Conservation (phyloP, 2,113 vertebrate species). For the Menidia beryllina region DNA sequence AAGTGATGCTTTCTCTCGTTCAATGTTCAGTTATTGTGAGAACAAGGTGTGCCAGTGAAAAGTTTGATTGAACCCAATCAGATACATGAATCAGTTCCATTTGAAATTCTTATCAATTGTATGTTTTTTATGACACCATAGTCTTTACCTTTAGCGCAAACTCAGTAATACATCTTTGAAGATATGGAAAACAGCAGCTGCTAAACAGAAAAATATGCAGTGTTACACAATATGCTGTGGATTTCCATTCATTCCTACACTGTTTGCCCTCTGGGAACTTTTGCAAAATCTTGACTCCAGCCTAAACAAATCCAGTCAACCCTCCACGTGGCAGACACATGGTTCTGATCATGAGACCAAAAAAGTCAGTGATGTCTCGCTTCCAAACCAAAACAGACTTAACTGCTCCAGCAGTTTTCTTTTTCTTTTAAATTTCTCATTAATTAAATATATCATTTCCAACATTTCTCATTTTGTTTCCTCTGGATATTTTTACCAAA, state of each 20-base stretch:
- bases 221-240: not conserved
- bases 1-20: not conserved
- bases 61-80: not conserved
- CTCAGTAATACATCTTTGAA: not conserved
- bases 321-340: slow-evolving; percentile 70
- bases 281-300: slow-evolving; percentile 15
- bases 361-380: slow-evolving; percentile 39
- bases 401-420: not conserved
- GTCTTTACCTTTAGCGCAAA: not conserved
- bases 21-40: not conserved
- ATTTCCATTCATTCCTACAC: not conserved
- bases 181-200: fast-evolving
- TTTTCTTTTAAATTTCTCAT: not conserved
- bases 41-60: not conserved
- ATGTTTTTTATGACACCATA: too few species aligned
- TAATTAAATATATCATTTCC: not conserved
- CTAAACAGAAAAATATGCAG: not conserved
- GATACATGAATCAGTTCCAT: not conserved
- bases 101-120: not conserved
- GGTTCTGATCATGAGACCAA: slow-evolving; percentile 61
- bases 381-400: slow-evolving; percentile 25
- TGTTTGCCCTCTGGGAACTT: slow-evolving; percentile 16
- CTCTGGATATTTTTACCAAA: not conserved
- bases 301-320: slow-evolving; percentile 30
- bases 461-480: not conserved